Percentiles rank a stretch among this genome's conserved stretches.
These are phyloP conservation scores for Drosophila hydei DNA, from an alignment of 1,140 invertebrate genomes.

Conservation along the genomic window DNA sequence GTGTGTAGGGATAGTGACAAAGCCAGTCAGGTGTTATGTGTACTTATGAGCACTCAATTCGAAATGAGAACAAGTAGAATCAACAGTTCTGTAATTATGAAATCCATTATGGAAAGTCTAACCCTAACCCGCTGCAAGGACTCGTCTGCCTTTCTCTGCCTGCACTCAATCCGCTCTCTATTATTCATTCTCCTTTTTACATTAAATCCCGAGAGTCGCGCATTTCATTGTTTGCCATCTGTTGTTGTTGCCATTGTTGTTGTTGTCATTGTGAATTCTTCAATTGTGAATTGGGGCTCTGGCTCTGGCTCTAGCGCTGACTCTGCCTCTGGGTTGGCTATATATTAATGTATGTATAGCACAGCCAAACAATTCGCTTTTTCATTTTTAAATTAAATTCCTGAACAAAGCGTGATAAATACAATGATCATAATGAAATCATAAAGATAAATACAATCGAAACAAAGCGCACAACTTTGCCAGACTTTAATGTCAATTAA, in stretches of 20 bases:
- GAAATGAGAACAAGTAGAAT: slow-evolving; percentile 25
- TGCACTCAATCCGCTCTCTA: slow-evolving; percentile 44
- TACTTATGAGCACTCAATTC: slow-evolving; percentile 43
- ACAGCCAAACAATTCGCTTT: slow-evolving; percentile 45
- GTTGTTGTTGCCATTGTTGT: slow-evolving; percentile 62
- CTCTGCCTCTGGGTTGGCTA: not conserved
- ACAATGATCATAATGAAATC: slow-evolving; percentile 60
- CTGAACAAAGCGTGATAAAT: slow-evolving; percentile 65
- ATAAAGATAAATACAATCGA: slow-evolving; percentile 61
- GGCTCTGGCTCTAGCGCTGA: slow-evolving; percentile 34
- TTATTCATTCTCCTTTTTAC: slow-evolving; percentile 17
- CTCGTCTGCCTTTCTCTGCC: slow-evolving; percentile 39
- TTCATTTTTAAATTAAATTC: slow-evolving; percentile 78
- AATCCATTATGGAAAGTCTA: slow-evolving; percentile 28
- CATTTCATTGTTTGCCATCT: slow-evolving; percentile 61
- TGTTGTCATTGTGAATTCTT: slow-evolving; percentile 55
- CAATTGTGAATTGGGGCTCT: slow-evolving; percentile 73
- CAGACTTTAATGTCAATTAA: slow-evolving; percentile 39
- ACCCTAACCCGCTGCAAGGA: slow-evolving; percentile 38
- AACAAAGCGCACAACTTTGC: slow-evolving; percentile 40
- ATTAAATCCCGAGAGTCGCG: slow-evolving; percentile 51
- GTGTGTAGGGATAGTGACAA: slow-evolving; percentile 18
- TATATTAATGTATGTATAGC: slow-evolving; percentile 13
- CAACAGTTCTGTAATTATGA: slow-evolving; percentile 47
- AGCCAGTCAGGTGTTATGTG: slow-evolving; percentile 40